Conservation (phyloP, 2,113 vertebrate genomes). For the Platichthys stellatus region DNA sequence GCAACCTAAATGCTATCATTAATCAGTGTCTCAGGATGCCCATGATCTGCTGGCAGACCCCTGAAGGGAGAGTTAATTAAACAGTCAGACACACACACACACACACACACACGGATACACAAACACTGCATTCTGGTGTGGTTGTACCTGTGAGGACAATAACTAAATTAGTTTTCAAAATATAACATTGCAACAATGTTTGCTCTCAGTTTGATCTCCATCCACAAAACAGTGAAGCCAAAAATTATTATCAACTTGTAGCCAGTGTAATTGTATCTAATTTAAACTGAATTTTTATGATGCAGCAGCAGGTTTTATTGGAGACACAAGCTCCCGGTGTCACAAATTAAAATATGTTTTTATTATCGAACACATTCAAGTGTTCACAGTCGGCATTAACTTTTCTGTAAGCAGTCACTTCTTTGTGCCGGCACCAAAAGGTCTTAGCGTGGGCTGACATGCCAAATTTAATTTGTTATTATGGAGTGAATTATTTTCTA, state of each 20-base stretch:
- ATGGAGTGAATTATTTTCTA: too few species aligned
- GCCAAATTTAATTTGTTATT: too few species aligned
- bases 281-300: not conserved
- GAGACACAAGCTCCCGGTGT: too few species aligned
- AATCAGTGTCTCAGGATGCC: constrained; percentile 74
- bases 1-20: constrained; percentile 75
- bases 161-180: constrained; percentile 24
- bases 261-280: too few species aligned
- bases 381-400: too few species aligned
- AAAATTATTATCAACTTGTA: not conserved
- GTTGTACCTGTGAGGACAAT: constrained; percentile 30
- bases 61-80: constrained; percentile 77
- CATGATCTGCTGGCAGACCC: constrained; percentile 46
- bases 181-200: constrained; percentile 29
- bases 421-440: too few species aligned
- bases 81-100: constrained; percentile 45
- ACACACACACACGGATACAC: constrained; percentile 13
- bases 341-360: too few species aligned
- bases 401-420: too few species aligned
- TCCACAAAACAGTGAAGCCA: not conserved
- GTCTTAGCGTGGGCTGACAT: too few species aligned
- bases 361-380: too few species aligned
- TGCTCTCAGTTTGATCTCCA: constrained; percentile 25
- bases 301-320: too few species aligned
- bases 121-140: constrained; percentile 12